These are phyloP conservation scores for Ctena decussata DNA, from an alignment of 2,888 invertebrate species.

Conservation along the genomic window DNA sequence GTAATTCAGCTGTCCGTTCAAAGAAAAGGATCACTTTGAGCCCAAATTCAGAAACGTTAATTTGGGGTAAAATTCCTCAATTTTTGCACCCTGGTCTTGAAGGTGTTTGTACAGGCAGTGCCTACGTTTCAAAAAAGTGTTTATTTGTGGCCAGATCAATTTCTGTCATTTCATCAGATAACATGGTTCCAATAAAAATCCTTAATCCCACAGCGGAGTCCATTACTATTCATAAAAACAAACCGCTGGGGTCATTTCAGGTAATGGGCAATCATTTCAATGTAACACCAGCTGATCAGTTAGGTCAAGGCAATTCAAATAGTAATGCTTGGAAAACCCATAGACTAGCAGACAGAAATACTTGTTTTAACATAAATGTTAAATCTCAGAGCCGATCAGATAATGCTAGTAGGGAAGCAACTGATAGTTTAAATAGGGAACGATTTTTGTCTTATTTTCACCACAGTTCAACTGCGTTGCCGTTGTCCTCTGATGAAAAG, in stretches of 20 bases:
- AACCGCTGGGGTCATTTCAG: not conserved
- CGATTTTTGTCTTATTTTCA: slow-evolving; percentile 1
- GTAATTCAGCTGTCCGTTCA: not conserved
- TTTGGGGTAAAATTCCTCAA: slow-evolving; percentile 3
- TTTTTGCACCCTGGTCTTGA: not conserved
- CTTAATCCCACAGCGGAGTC: not conserved
- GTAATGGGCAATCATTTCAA: not conserved
- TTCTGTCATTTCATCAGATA: not conserved
- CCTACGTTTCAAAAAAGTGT: not conserved
- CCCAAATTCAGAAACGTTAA: not conserved
- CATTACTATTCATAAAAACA: not conserved
- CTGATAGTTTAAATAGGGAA: not conserved
- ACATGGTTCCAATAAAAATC: not conserved
- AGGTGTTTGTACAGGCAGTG: not conserved
- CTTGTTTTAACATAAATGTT: not conserved
- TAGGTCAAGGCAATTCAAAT: not conserved
- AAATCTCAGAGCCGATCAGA: not conserved
- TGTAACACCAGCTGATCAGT: not conserved
- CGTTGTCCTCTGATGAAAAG: not conserved
- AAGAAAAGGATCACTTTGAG: not conserved
- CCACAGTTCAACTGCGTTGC: not conserved
- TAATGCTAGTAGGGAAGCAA: not conserved
- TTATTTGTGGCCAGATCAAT: not conserved
- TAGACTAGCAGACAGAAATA: not conserved
- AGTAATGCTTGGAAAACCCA: no score